Base-by-base conservation (phyloP, 1,140 invertebrate species). In the Micrasema minimum region DNA sequence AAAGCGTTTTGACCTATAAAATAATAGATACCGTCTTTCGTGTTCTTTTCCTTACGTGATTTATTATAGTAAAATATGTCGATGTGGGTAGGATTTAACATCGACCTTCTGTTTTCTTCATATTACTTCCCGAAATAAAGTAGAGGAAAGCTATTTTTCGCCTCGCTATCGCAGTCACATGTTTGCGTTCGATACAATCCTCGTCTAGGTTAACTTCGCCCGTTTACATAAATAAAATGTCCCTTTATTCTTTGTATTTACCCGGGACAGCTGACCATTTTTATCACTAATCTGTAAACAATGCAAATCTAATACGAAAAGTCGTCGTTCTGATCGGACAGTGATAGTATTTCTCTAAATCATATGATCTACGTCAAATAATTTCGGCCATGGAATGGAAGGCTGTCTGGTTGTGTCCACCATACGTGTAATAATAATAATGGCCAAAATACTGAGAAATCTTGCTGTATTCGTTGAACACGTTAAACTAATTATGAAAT, bases 111-210 rank as follows among this genome's bases (percentile, higher is more conserved):
- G 31, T 69, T 48, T 35, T 61, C 22, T 38, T 41, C 5, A 68
- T 45, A 57, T 51, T 50, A 26, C 31, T 51, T 69, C 26, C 57
- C 35, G 38, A 69, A 69, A 69, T 69, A 69, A 38, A 41, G 23
- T 59, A 11, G 20, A 22, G 31, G 20, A 53, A 26, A 69, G 55
- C 57, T 69, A 69, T 62, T 69, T 69, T 51, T 53, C 55, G 67
- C 37, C 53, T 59, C 57, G 59, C 55, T 12, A 35, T 55, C 67
- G 43, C 35, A 69, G 67, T 69, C 67, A 69, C 67, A 69, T 69
- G 67, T 67, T 67, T 41, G 65, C 50, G 37, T 67, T 38, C 66
- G 38, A 59, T 61, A 53, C 53, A 46, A 48, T 69, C 66, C 41
- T 59, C 16, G 37, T 23, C 20, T 59, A 59, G 55, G 55, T 59